These are phyloP conservation scores for Onychorhynchus coronatus DNA, from an alignment of 2,113 vertebrate species.

Conservation along the genomic window DNA sequence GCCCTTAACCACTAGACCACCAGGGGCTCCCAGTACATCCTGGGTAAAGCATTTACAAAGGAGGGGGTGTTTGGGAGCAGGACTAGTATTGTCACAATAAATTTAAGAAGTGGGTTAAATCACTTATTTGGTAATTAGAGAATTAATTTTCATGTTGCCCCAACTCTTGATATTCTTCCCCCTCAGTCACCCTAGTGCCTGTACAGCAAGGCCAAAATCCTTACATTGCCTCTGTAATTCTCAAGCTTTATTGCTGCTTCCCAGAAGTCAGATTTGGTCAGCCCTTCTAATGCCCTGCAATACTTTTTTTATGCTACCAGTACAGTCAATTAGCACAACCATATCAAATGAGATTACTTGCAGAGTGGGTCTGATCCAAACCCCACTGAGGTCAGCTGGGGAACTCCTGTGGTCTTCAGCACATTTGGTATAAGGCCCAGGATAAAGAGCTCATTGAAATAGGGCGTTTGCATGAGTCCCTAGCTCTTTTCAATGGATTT, in stretches of 20 bases:
- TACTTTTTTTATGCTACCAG: background rate
- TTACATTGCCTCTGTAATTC: background rate
- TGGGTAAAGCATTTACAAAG: background rate
- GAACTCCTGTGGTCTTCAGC: background rate
- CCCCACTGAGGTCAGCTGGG: background rate
- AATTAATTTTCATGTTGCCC: background rate
- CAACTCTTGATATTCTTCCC: background rate
- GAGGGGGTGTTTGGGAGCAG: background rate
- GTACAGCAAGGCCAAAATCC: background rate
- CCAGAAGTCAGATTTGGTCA: background rate
- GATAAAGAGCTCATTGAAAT: background rate
- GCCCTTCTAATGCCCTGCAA: background rate
- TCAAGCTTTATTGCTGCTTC: background rate
- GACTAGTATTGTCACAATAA: background rate
- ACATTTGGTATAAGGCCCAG: background rate
- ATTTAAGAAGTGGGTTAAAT: background rate
- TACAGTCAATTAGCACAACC: background rate
- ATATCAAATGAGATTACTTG: conserved; percentile 7
- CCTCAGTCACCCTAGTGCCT: background rate
- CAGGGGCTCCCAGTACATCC: no score
- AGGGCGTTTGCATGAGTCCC: background rate
- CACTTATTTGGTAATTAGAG: background rate
- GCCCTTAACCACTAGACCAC: no score
- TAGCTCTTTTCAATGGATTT: background rate
- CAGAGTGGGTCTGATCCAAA: background rate